Percentiles rank a stretch among this genome's conserved stretches.
Conservation (phyloP, 37 sponge, comb jelly and placozoan genomes). For the Tethya wilhelma region DNA sequence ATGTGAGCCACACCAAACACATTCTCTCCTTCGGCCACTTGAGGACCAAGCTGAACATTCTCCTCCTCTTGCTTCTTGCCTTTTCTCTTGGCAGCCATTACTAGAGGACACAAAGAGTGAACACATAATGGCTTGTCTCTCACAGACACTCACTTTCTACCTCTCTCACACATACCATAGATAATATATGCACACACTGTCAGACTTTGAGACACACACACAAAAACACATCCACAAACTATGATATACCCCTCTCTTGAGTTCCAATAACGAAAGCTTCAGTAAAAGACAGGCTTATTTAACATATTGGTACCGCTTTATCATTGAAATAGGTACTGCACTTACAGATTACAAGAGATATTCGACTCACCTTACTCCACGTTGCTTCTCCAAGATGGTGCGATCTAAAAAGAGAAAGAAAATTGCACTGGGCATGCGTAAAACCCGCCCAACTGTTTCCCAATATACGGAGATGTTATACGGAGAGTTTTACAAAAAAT, state of each 20-base stretch:
- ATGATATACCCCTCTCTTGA: too few relatives aligned
- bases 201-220: too few relatives aligned
- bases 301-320: too few relatives aligned
- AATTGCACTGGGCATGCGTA: conserved; percentile 3
- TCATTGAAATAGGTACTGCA: too few relatives aligned
- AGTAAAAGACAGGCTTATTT: too few relatives aligned
- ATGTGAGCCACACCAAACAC: conserved; percentile 99
- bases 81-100: conserved; percentile 93
- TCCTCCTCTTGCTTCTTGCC: conserved; percentile 90
- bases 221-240: too few relatives aligned
- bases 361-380: conserved; percentile 3
- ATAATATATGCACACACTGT: too few relatives aligned
- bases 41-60: conserved; percentile 89
- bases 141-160: background rate
- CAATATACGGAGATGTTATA: too few relatives aligned
- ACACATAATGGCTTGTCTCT: background rate
- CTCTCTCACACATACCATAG: background rate
- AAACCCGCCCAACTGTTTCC: too few relatives aligned
- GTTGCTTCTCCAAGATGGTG: background rate
- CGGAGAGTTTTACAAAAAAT: too few relatives aligned
- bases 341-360: background rate
- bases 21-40: conserved; percentile 91
- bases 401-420: conserved; percentile 11
- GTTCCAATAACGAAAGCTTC: too few relatives aligned
- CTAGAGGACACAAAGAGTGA: background rate